Evolutionary conservation across 2,113 vertebrate species (phyloP).

Genomic region (Megatriorchis doriae): DNA sequence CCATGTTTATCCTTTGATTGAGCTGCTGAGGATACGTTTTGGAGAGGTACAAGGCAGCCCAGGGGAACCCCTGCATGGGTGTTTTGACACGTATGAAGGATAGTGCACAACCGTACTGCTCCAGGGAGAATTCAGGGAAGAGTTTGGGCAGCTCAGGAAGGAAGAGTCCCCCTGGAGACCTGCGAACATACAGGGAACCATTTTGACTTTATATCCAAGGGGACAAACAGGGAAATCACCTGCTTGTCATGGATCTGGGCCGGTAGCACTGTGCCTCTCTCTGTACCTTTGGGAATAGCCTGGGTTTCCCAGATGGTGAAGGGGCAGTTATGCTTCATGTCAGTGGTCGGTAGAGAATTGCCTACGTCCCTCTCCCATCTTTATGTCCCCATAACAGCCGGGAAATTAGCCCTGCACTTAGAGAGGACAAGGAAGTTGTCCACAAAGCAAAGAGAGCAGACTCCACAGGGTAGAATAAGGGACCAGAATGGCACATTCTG

Average conservation of each 20-base stretch:
- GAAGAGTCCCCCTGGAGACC: background rate
- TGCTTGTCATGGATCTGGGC: background rate
- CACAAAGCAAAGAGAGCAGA: background rate
- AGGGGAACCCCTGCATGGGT: background rate
- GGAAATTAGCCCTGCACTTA: background rate
- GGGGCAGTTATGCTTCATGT: background rate
- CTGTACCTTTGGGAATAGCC: background rate
- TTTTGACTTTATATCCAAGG: background rate
- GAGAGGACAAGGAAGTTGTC: background rate
- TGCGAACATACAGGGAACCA: background rate
- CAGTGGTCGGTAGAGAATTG: background rate
- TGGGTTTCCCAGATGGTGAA: background rate
- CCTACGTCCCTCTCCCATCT: background rate
- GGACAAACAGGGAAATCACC: background rate
- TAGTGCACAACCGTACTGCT: background rate
- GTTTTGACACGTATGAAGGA: background rate
- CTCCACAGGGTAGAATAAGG: background rate
- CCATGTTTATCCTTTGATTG: background rate
- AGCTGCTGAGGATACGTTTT: rapidly evolving
- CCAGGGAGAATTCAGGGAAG: background rate
- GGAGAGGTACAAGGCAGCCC: background rate
- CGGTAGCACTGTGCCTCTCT: background rate
- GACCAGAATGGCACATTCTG: background rate
- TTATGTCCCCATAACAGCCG: background rate
- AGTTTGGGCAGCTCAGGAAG: background rate